Evolutionary conservation across 2,113 vertebrate genomes (phyloP).

Genomic region (Istiophorus platypterus): DNA sequence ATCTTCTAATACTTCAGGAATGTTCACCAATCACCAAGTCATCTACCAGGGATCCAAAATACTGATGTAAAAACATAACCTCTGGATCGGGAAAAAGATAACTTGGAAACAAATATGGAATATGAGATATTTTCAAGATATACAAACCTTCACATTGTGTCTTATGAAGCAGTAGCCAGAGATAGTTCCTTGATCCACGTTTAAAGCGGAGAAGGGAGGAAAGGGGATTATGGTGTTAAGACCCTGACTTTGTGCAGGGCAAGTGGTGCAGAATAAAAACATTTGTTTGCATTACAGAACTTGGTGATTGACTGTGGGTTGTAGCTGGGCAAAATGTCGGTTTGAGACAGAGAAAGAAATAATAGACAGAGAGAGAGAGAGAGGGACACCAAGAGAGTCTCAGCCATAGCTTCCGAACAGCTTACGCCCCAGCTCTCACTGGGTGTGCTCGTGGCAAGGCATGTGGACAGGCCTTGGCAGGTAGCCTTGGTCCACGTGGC

Average conservation of each 20-base stretch:
- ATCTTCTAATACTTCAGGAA: constrained; percentile 81
- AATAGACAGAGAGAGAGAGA: neutral
- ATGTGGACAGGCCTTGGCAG: constrained; percentile 80
- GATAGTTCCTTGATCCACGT: neutral
- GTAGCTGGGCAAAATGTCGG: constrained; percentile 30
- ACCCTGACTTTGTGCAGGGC: neutral
- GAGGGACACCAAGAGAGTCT: constrained; percentile 30
- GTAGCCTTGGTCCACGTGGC: constrained; percentile 85
- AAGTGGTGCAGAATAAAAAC: constrained; percentile 7
- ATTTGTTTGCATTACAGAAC: constrained; percentile 34
- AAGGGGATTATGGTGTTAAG: neutral
- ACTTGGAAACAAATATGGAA: constrained; percentile 44
- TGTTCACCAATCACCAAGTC: constrained; percentile 70
- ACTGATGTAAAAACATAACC: constrained; percentile 59
- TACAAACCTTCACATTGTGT: constrained; percentile 22
- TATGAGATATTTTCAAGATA: constrained; percentile 39
- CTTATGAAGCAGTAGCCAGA: constrained; percentile 4
- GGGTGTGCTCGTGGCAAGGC: constrained; percentile 72
- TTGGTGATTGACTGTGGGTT: constrained; percentile 28
- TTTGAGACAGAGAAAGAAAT: constrained; percentile 23
- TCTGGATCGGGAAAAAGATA: constrained; percentile 27
- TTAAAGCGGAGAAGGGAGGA: neutral
- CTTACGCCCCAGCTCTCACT: constrained; percentile 57
- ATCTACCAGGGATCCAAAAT: constrained; percentile 67
- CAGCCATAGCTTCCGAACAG: constrained; percentile 64